Conservation (phyloP, 1,140 invertebrate species). For the Drosophila sucinea region DNA sequence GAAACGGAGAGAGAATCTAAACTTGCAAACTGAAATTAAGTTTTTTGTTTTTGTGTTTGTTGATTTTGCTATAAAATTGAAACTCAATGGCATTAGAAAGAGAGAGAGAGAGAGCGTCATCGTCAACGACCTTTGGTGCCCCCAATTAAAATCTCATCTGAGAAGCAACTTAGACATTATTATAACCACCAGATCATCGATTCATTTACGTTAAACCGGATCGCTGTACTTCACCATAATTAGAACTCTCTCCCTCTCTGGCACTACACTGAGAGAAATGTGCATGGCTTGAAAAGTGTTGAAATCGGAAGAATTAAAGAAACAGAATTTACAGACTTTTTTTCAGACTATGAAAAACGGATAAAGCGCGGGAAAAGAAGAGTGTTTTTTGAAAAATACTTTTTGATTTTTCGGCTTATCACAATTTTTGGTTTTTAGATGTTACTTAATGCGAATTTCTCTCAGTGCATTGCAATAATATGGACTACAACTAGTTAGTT, state of each 20-base stretch:
- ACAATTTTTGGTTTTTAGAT: conserved; percentile 1
- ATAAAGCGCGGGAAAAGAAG: not conserved
- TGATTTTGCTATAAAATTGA: conserved; percentile 19
- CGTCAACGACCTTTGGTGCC: too few relatives aligned
- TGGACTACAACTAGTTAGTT: conserved; percentile 17
- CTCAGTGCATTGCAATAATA: conserved; percentile 16
- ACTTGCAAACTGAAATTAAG: conserved; percentile 5
- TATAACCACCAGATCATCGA: not conserved
- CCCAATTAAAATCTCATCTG: conserved; percentile 21
- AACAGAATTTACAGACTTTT: too few relatives aligned
- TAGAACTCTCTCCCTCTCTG: not conserved
- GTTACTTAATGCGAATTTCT: conserved; percentile 2
- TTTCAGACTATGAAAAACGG: not conserved
- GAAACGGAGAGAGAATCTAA: conserved; percentile 1
- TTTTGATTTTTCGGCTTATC: conserved; percentile 6
- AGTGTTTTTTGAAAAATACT: not conserved
- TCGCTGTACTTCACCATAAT: conserved; percentile 3
- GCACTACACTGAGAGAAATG: conserved; percentile 8
- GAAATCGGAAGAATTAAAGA: too few relatives aligned
- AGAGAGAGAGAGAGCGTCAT: too few relatives aligned
- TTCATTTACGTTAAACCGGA: conserved; percentile 1
- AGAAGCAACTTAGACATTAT: not conserved
- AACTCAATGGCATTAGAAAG: conserved; percentile 15
- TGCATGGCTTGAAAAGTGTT: too few relatives aligned
- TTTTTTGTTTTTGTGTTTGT: not conserved